Conservation (phyloP, 2,113 vertebrate species). For the Apistogramma diplotaenia region DNA sequence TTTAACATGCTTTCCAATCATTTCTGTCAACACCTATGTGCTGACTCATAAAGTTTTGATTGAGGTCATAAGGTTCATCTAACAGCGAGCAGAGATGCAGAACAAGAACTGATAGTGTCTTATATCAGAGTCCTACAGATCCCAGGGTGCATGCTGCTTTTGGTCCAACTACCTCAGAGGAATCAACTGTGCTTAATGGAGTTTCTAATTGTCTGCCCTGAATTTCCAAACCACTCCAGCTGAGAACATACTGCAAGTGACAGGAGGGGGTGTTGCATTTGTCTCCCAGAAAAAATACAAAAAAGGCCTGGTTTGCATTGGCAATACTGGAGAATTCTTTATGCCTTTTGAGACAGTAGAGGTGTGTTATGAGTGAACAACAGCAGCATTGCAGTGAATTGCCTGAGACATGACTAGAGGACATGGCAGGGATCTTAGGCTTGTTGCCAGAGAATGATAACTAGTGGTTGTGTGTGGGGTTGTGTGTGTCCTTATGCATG, state of each 20-base stretch:
- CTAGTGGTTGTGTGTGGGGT: conserved; percentile 1
- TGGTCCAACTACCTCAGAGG: conserved; percentile 70
- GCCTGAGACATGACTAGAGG: conserved; percentile 46
- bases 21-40: conserved; percentile 18
- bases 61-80: conserved; percentile 53
- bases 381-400: conserved; percentile 60
- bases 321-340: background rate
- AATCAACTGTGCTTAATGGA: conserved; percentile 74
- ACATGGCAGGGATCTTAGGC: conserved; percentile 48
- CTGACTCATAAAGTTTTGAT: conserved; percentile 52
- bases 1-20: background rate
- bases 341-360: background rate
- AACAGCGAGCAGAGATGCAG: conserved; percentile 42
- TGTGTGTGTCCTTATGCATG: background rate
- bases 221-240: conserved; percentile 47
- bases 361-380: conserved; percentile 26
- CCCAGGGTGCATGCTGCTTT: conserved; percentile 68
- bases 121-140: conserved; percentile 39
- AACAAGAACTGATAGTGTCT: conserved; percentile 39
- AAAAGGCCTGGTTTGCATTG: background rate
- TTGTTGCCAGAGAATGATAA: conserved; percentile 43
- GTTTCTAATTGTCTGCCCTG: conserved; percentile 75
- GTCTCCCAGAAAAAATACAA: background rate
- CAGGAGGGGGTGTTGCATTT: conserved; percentile 11
- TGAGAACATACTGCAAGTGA: conserved; percentile 11